These are phyloP conservation scores for Pseudoips prasinana DNA, from an alignment of 2,888 invertebrate genomes.

Conservation along the genomic window DNA sequence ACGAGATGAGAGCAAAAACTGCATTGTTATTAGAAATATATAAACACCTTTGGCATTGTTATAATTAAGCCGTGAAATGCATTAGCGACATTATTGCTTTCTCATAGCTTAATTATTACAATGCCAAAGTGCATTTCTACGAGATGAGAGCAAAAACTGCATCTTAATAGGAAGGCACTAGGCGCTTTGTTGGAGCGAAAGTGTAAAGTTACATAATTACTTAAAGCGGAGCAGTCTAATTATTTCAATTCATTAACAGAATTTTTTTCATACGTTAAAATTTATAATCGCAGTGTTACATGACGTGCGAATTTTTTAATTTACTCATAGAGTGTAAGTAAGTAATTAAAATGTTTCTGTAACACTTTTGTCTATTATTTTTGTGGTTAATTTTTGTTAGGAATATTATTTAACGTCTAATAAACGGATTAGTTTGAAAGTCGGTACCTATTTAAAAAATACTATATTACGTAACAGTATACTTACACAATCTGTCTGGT, in stretches of 20 bases:
- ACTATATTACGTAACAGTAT: too few species aligned
- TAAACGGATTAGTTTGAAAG: too few species aligned
- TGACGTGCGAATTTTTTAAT: slow-evolving; percentile 26
- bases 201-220: slow-evolving; percentile 28
- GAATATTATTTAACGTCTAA: too few species aligned
- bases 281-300: slow-evolving; percentile 26
- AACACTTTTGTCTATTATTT: too few species aligned
- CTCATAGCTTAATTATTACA: too few species aligned
- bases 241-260: slow-evolving; percentile 36
- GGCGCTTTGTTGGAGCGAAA: slow-evolving; percentile 24
- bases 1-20: slow-evolving; percentile 22
- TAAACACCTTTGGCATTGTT: too few species aligned
- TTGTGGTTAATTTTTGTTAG: too few species aligned
- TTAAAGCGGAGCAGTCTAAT: slow-evolving; percentile 32
- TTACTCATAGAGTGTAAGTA: slow-evolving; percentile 17
- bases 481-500: too few species aligned
- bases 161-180: slow-evolving; percentile 21
- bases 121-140: background rate
- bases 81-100: too few species aligned
- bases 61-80: too few species aligned
- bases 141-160: slow-evolving; percentile 26
- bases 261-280: slow-evolving; percentile 24
- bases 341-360: slow-evolving; percentile 4
- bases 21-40: too few species aligned
- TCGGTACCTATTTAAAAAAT: too few species aligned